A percentile compares a stretch with the other conserved stretches of the same genome.
Conservation (phyloP, 2,113 vertebrate genomes). For the Dolichotis patagonum region DNA sequence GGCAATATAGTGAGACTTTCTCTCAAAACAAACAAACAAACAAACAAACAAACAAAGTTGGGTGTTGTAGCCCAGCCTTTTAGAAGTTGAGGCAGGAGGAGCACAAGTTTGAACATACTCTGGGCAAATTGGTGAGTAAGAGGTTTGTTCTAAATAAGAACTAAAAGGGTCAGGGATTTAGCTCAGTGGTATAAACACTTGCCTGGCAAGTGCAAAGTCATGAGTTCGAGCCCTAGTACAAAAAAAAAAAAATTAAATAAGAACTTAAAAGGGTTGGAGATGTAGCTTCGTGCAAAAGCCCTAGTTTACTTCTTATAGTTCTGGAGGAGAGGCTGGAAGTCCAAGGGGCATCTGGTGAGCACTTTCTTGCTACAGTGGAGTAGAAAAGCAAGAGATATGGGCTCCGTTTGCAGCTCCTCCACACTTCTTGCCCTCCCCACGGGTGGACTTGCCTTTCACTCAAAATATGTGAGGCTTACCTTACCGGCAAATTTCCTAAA, state of each 20-base stretch:
- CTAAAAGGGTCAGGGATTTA: background rate
- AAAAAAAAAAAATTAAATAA: no score
- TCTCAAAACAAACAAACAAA: background rate
- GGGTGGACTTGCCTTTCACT: background rate
- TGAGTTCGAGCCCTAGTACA: no score
- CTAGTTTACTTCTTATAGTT: background rate
- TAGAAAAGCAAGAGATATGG: background rate
- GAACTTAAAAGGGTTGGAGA: background rate
- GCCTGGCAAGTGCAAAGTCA: no score
- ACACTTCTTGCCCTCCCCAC: background rate
- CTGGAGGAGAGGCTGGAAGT: background rate
- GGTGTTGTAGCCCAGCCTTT: no score
- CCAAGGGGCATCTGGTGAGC: background rate
- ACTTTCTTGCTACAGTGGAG: background rate
- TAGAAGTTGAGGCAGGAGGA: background rate
- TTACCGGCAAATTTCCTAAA: background rate
- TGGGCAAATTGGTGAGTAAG: background rate
- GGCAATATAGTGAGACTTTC: background rate
- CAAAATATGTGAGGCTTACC: background rate
- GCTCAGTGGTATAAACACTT: no score
- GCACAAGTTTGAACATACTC: background rate
- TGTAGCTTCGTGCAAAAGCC: background rate
- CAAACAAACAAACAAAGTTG: background rate
- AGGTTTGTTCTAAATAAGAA: background rate
- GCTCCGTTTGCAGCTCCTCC: background rate